These are phyloP conservation scores for Lasioglossum malachurum DNA, from an alignment of 2,888 invertebrate species.

Conservation along the genomic window DNA sequence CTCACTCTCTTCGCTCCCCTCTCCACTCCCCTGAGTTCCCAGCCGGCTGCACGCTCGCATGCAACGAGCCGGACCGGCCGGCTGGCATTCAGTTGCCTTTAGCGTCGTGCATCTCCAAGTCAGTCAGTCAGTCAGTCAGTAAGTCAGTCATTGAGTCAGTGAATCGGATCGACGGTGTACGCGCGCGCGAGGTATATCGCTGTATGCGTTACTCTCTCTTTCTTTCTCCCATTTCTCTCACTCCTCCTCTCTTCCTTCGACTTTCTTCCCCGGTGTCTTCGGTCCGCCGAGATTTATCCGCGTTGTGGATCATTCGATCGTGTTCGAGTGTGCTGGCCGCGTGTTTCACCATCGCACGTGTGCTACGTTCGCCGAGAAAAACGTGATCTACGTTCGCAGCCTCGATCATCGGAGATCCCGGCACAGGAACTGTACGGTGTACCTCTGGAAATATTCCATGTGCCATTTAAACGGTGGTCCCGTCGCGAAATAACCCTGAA, in stretches of 20 bases:
- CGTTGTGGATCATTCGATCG: conserved; percentile 23
- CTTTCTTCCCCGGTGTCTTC: not conserved
- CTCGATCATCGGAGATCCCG: not conserved
- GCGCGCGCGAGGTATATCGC: conserved; percentile 62
- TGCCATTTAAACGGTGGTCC: no score
- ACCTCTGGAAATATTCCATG: no score
- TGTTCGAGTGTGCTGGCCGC: conserved; percentile 29
- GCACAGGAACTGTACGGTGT: not conserved
- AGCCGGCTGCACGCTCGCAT: conserved; percentile 69
- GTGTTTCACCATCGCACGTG: conserved; percentile 41
- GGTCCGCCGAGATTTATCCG: conserved; percentile 31
- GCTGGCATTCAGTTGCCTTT: conserved; percentile 77
- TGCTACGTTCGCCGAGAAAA: conserved; percentile 15
- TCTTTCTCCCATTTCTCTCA: conserved; percentile 13
- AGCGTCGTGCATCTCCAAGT: conserved; percentile 77
- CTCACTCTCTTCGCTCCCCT: conserved; percentile 40
- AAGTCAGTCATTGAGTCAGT: conserved; percentile 65
- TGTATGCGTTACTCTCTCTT: not conserved
- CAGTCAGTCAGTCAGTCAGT: conserved; percentile 74
- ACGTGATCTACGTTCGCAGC: conserved; percentile 26
- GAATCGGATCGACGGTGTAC: conserved; percentile 61
- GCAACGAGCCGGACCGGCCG: conserved; percentile 75
- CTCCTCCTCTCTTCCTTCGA: not conserved
- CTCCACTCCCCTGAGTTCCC: conserved; percentile 32
- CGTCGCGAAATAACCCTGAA: no score